Evolutionary conservation across 2,113 vertebrate species (phyloP).

Genomic region (Hypanus sabinus): DNA sequence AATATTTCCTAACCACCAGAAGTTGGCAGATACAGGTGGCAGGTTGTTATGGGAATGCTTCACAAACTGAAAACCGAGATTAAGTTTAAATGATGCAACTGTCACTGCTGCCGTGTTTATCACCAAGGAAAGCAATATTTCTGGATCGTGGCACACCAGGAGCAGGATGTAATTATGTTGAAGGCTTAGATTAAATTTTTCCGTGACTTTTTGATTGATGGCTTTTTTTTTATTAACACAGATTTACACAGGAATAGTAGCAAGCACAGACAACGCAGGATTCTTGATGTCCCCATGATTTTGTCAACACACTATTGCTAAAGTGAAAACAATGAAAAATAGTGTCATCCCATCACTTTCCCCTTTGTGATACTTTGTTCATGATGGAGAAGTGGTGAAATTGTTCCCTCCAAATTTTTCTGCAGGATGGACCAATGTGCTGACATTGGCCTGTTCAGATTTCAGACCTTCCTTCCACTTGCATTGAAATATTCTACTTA

Average conservation of each 20-base stretch:
- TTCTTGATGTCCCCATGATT: background rate
- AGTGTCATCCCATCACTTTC: background rate
- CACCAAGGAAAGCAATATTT: background rate
- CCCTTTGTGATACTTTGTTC: background rate
- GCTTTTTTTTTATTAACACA: background rate
- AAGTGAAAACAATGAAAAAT: background rate
- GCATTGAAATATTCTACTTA: background rate
- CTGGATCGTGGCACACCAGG: background rate
- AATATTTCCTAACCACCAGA: background rate
- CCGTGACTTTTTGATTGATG: background rate
- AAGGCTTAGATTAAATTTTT: background rate
- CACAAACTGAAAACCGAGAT: background rate
- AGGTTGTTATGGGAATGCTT: background rate
- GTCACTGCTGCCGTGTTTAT: background rate
- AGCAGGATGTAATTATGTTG: background rate
- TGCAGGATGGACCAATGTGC: background rate
- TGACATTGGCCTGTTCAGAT: background rate
- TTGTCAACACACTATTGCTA: background rate
- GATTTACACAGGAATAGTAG: background rate
- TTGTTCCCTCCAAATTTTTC: background rate
- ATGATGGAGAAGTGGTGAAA: background rate
- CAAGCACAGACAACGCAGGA: background rate
- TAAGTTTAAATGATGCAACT: background rate
- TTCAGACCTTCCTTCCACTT: background rate
- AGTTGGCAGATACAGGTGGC: background rate